Base-by-base conservation (phyloP, 1,140 invertebrate species). In the Adoxophyes honmai region DNA sequence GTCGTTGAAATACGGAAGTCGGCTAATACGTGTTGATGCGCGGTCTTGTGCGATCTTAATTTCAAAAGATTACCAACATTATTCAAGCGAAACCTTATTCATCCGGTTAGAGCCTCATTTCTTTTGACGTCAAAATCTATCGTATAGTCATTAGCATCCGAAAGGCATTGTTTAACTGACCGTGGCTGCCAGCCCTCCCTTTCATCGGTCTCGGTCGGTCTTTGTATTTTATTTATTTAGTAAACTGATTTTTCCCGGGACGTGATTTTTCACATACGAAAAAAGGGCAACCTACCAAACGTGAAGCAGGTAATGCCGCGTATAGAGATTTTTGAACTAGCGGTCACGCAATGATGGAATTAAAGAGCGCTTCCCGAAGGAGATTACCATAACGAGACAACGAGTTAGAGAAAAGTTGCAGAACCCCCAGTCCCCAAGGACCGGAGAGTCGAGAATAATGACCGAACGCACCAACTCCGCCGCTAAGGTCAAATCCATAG, bases 361-460 rank as follows among this genome's bases (percentile, higher is more conserved):
- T 63, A 66, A 66, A 56, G 57, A 57, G 54, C 60, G 10, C 39
- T 52, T 52, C 60, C 59, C 55, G 37, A 56, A 36, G 37, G 60
- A 66, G 66, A 66, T 67, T 68, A 67, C 60, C 66, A 64, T 70
- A 72, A 72, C 57, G 66, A 66, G 62, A 64, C 61, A 66, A 67
- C 60, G 60, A 72, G 68, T 71, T 69, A 64, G 57, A 51, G 53
- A 69, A 65, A 71, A 68, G 59, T 74, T 71, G 59, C 52, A 57
- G 60, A 52, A 58, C 58, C 55, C 57, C 48, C 48, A 48, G 33
- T 58, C 60, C 57, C 54, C 1, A 15, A 21, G 51, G 61, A 56
- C 42, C 21, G 15, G 52, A 52, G 59, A 68, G 51, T 37, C 57
- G 51, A 62, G 51, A 60, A 65, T 68, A 65, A 65, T 68, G 59